Conservation (phyloP, 2,888 invertebrate genomes). For the Catotricha subobsoleta region DNA sequence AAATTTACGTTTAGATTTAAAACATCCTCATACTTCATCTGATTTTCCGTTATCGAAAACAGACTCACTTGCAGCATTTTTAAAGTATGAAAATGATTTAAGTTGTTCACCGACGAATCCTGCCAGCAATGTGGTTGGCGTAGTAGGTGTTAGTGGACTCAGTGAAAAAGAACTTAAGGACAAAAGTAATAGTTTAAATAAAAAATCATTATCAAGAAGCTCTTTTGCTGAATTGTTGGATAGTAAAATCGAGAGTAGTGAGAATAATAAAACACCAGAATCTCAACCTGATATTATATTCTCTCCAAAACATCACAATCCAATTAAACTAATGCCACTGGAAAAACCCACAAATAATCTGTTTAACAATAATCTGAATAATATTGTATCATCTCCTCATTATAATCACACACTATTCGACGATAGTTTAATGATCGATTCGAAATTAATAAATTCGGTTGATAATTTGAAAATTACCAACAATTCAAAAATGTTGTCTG, state of each 20-base stretch:
- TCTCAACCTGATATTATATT: conserved; percentile 2
- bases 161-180: conserved; percentile 26
- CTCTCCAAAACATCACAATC: conserved; percentile 9
- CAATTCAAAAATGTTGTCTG: not conserved
- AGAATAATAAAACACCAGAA: conserved; percentile 11
- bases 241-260: conserved; percentile 9
- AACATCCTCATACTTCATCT: not conserved
- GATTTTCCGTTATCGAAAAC: conserved; percentile 21
- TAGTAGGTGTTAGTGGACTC: conserved; percentile 3
- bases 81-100: conserved; percentile 26
- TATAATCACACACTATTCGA: conserved; percentile 30
- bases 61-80: conserved; percentile 27
- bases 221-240: conserved; percentile 9
- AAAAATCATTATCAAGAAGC: conserved; percentile 22
- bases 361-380: not conserved
- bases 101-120: conserved; percentile 6
- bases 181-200: conserved; percentile 26
- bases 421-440: conserved; percentile 34
- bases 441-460: conserved; percentile 48
- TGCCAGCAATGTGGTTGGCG: too few species aligned
- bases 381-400: too few species aligned
- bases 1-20: conserved; percentile 10
- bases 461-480: conserved; percentile 43
- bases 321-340: conserved; percentile 12
- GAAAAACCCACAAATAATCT: conserved; percentile 4